Evolutionary conservation across 2,113 vertebrate species (phyloP).

Genomic region (Alethe castanea): DNA sequence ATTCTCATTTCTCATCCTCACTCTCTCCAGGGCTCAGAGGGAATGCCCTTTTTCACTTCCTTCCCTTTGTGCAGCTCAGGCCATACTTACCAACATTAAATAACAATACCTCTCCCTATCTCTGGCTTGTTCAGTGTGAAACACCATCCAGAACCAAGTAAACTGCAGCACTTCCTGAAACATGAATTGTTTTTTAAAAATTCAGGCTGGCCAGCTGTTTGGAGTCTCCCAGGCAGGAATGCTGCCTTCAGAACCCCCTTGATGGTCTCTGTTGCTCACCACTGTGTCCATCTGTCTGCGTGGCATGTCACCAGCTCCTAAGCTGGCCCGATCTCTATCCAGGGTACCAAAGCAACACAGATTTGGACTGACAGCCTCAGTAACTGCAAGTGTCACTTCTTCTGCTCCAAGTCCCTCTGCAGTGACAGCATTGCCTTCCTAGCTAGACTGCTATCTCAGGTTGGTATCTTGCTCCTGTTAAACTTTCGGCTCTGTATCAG

Average conservation of each 20-base stretch:
- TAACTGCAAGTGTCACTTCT: background rate
- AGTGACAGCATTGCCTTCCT: background rate
- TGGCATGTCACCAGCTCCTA: background rate
- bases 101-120: background rate
- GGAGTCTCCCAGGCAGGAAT: background rate
- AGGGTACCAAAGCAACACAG: background rate
- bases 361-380: background rate
- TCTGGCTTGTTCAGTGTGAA: background rate
- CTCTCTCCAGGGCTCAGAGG: background rate
- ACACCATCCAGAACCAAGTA: background rate
- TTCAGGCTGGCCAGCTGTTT: conserved; percentile 31
- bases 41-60: background rate
- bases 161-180: background rate
- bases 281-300: background rate
- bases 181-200: background rate
- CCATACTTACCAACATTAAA: background rate
- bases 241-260: background rate
- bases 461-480: background rate
- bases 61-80: background rate
- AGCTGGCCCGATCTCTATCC: background rate
- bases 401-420: background rate
- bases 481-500: background rate
- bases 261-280: background rate
- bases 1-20: background rate
- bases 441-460: background rate